A percentile compares a stretch with the other conserved stretches of the same genome.
Evolutionary conservation across 53 echinoderm and acorn worm species (phyloP).

Genomic region (Holothuria scabra): DNA sequence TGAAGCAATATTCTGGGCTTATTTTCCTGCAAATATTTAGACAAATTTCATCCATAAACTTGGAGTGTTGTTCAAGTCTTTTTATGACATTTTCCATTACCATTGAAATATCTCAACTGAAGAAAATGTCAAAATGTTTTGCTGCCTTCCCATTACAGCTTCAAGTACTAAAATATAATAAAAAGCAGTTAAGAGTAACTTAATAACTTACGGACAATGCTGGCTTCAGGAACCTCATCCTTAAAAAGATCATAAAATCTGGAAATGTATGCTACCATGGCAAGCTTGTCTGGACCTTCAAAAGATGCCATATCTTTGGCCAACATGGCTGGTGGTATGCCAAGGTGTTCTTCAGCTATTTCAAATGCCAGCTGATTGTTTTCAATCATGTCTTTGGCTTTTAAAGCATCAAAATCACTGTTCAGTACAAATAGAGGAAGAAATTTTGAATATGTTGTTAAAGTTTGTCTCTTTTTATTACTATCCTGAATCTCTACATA

Average conservation of each 20-base stretch:
- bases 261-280: constrained; percentile 91
- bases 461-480: no score
- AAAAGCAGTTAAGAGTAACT: neutral
- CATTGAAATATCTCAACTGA: no score
- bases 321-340: constrained; percentile 88
- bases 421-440: neutral
- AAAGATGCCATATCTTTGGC: constrained; percentile 83
- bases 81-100: no score
- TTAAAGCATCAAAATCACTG: constrained; percentile 81
- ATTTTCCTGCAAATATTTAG: no score
- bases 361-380: constrained; percentile 99
- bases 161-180: no score
- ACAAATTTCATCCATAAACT: no score
- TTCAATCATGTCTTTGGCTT: constrained; percentile 65
- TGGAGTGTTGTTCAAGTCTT: no score
- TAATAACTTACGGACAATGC: constrained; percentile 19
- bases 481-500: no score
- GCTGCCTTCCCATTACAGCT: no score
- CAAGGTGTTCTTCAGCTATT: constrained; percentile 86
- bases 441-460: no score
- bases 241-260: constrained; percentile 91
- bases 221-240: constrained; percentile 77
- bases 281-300: constrained; percentile 85
- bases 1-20: no score
- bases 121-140: no score